These are phyloP conservation scores for Schmidtea mediterranea DNA, from an alignment of 1,140 invertebrate species.

Conservation along the genomic window DNA sequence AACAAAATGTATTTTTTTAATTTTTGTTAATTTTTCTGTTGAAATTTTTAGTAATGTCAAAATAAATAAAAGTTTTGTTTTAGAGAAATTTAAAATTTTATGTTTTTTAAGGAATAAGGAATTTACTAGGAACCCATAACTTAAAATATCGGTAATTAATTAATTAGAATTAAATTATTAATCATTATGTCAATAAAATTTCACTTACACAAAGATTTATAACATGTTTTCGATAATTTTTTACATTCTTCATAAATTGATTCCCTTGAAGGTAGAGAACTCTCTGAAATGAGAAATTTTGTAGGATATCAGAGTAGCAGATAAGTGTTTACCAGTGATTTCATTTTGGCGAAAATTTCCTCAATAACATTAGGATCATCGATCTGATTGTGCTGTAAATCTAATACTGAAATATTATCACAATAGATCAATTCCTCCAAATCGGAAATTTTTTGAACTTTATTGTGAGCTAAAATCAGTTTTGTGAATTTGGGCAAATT, in stretches of 20 bases:
- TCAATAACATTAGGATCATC: constrained; percentile 36
- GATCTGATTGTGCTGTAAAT: constrained; percentile 59
- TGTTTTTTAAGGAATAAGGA: too few relatives aligned
- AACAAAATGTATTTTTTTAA: too few relatives aligned
- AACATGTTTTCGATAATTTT: background rate
- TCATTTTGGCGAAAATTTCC: constrained; percentile 28
- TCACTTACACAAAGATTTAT: background rate
- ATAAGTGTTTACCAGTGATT: constrained; percentile 27
- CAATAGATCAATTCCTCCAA: constrained; percentile 45
- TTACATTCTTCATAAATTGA: constrained; percentile 45
- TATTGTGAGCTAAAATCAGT: constrained; percentile 55
- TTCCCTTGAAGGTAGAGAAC: constrained; percentile 53
- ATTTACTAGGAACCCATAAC: too few relatives aligned
- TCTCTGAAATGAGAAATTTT: too few relatives aligned
- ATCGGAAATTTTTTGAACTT: constrained; percentile 39
- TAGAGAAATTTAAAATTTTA: too few relatives aligned
- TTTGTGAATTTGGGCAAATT: constrained; percentile 41
- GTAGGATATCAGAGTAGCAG: too few relatives aligned
- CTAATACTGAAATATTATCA: constrained; percentile 44
- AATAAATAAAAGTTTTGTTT: too few relatives aligned
- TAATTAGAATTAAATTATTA: too few relatives aligned
- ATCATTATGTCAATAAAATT: background rate
- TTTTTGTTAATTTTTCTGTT: too few relatives aligned
- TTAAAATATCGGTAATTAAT: too few relatives aligned
- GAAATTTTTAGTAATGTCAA: too few relatives aligned